Conservation (phyloP, 2,113 vertebrate species). For the Anolis carolinensis region DNA sequence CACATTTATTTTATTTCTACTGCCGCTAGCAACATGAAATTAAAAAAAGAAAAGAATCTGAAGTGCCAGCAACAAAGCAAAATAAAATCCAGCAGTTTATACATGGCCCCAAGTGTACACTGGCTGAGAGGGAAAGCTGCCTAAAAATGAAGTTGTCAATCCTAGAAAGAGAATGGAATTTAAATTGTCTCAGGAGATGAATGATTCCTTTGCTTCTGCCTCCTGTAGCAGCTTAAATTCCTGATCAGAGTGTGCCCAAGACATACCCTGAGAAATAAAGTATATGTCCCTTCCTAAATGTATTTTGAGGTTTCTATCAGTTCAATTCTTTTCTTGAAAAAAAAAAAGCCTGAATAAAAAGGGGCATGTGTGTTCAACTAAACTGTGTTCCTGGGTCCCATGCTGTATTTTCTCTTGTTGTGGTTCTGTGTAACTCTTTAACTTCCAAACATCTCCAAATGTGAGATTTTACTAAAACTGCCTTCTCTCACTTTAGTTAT, state of each 20-base stretch:
- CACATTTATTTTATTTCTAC: constrained; percentile 18
- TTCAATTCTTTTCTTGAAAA: constrained; percentile 61
- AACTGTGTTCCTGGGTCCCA: constrained; percentile 35
- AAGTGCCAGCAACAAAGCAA: constrained; percentile 35
- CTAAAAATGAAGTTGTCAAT: constrained; percentile 60
- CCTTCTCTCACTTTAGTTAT: not conserved
- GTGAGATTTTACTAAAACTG: not conserved
- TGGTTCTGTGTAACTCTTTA: constrained; percentile 52
- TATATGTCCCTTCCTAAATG: constrained; percentile 43
- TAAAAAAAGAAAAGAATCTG: constrained; percentile 31
- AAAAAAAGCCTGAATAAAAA: constrained; percentile 62
- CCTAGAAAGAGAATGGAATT: constrained; percentile 56
- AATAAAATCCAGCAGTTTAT: constrained; percentile 18
- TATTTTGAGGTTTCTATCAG: constrained; percentile 43
- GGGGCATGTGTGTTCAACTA: constrained; percentile 56
- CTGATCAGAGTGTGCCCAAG: constrained; percentile 50
- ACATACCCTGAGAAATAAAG: constrained; percentile 52
- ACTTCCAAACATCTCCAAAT: not conserved
- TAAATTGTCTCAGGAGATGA: constrained; percentile 60
- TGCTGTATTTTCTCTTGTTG: constrained; percentile 58
- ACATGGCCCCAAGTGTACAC: constrained; percentile 18
- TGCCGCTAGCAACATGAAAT: constrained; percentile 41
- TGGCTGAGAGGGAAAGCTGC: constrained; percentile 27
- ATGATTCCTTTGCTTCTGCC: constrained; percentile 19
- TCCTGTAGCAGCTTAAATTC: constrained; percentile 67